A percentile compares a stretch with the other conserved stretches of the same genome.
phyloP scores from a whole-genome alignment of 2,797 vertebrate species.

The Arrhamphus sclerolepis region DNA sequence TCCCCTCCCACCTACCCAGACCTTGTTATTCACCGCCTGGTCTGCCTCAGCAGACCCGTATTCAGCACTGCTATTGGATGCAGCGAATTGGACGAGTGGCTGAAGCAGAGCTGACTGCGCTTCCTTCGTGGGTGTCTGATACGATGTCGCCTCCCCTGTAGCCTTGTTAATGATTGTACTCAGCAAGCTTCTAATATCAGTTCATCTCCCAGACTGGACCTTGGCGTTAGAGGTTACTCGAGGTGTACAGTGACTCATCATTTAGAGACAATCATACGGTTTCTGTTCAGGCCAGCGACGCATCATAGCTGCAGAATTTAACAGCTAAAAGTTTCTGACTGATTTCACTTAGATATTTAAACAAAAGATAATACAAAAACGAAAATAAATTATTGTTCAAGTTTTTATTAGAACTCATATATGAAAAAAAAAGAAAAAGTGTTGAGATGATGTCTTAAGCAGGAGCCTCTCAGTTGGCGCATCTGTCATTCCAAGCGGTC shows the following conservation, averaged over 20 bases:
- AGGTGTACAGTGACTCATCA: neutral
- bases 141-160: slow-evolving; percentile 33
- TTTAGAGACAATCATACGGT: neutral
- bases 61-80: slow-evolving; percentile 49
- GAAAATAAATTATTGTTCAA: no score
- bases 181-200: slow-evolving; percentile 21
- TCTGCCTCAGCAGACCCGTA: slow-evolving; percentile 52
- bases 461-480: slow-evolving; percentile 43
- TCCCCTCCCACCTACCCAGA: slow-evolving; percentile 60
- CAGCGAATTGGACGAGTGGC: slow-evolving; percentile 39
- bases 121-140: slow-evolving; percentile 36
- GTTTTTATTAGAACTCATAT: no score
- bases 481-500: slow-evolving; percentile 53
- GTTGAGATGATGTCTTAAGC: slow-evolving; percentile 41
- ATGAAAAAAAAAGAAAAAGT: no score
- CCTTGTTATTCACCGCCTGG: slow-evolving; percentile 45
- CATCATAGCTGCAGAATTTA: neutral
- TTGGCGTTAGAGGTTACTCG: slow-evolving; percentile 14
- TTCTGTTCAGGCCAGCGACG: neutral
- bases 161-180: slow-evolving; percentile 30
- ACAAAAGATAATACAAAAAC: no score
- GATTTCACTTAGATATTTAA: neutral
- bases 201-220: slow-evolving; percentile 37
- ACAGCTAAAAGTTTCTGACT: neutral
- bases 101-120: slow-evolving; percentile 46